Evolutionary conservation across 2,888 invertebrate species (phyloP).

Genomic region (Molanna angustata): DNA sequence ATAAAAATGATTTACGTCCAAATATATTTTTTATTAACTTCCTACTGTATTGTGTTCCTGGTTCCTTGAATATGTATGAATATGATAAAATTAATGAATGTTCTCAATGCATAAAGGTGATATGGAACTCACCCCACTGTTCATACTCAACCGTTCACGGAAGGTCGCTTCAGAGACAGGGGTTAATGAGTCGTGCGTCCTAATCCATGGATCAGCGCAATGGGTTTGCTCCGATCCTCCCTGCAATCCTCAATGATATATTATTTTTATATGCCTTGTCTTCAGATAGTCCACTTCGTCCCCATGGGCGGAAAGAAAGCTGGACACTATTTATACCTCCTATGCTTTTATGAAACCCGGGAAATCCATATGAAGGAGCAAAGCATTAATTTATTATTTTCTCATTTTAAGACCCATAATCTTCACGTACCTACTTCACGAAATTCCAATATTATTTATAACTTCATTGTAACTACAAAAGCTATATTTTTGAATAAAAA

Average conservation of each 20-base stretch:
- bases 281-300: slow-evolving; percentile 35
- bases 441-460: no score
- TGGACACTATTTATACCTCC: slow-evolving; percentile 2
- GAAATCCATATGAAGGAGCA: no score
- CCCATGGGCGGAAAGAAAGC: slow-evolving; percentile 1
- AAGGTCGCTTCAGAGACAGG: slow-evolving; percentile 28
- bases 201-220: slow-evolving; percentile 33
- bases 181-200: slow-evolving; percentile 34
- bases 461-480: no score
- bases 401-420: no score
- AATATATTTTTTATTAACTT: no score
- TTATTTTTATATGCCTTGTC: slow-evolving; percentile 33
- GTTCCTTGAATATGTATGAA: no score
- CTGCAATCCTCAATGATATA: slow-evolving; percentile 34
- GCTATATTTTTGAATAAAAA: no score
- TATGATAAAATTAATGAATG: slow-evolving; percentile 2
- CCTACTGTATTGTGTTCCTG: no score
- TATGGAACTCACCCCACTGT: slow-evolving; percentile 18
- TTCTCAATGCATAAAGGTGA: slow-evolving; percentile 3
- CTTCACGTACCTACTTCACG: no score
- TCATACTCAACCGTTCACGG: slow-evolving; percentile 10
- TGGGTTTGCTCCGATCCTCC: slow-evolving; percentile 26
- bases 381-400: no score
- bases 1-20: no score
- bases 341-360: slow-evolving; percentile 1